Base-by-base conservation (phyloP, 2,797 vertebrate species). In the Protonibea diacanthus region DNA sequence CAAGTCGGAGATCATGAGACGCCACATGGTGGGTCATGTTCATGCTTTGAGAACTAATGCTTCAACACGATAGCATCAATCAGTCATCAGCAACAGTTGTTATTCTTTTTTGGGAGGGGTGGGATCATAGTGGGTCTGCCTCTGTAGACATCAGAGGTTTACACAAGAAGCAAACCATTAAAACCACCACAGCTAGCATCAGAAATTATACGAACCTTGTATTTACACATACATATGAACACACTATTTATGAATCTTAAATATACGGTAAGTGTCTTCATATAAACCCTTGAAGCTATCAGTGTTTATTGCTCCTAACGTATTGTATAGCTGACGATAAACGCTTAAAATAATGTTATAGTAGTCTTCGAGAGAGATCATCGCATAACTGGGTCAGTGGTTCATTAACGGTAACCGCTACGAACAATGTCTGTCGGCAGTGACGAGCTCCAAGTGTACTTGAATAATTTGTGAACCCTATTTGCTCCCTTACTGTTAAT, bases 381-480 rank as follows among this genome's bases (percentile, higher is more conserved):
- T 58, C 29, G 21, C 20, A 6, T 56, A 71, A 68, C 29, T 74
- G 53, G 72, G 75, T 80, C 74, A 83, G 2, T 40, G 60, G 44
- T 77, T 82, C 2, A 48, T 75, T 74, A 74, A 65, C 27, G 2
- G 15, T 67, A 51, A 62, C 9, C 23, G 64, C 55, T 47, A 48
- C 44, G 71, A 56, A 44, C 48, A 1, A 66, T 38, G 51, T 29
- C 55, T 15, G 0, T 48, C 40, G 7, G 38, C n/a, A 20, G 33
- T 17, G 53, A 72, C 5, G 14, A 25, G 18, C 23, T 65, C 59
- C 25, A 42, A 55, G 61, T 64, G 75, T 67, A 65, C 71, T 84
- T 76, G 71, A 83, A 60, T 69, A 74, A 48, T 76, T 57, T 69
- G 42, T 59, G 51, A 71, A 44, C 60, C 47, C 44, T 3, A 6